Base-by-base conservation (phyloP, 1,140 invertebrate genomes). In the Hylaeus volcanicus region DNA sequence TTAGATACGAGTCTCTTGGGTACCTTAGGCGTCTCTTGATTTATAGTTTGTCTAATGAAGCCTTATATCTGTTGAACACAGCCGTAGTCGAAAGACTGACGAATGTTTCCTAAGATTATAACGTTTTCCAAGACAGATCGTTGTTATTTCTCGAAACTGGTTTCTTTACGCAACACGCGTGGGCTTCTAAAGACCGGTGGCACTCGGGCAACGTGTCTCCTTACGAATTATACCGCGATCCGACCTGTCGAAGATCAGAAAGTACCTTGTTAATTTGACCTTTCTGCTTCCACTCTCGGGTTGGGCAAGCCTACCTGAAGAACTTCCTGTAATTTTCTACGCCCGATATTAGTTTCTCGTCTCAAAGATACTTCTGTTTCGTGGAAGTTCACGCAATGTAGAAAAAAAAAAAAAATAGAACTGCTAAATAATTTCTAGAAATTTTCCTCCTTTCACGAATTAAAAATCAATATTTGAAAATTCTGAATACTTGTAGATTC, bases 101-200 rank as follows among this genome's bases (percentile, higher is more conserved):
- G 41, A 71, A 58, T 12, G 39, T 56, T 55, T 48, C 12, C 4
- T 8, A 41, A 45, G 82, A 89, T 88, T 84, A 87, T 84, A 83
- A 86, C 74, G 84, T 90, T 90, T 88, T 84, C 79, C 85, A 78
- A 83, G 85, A 55, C 8, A 5, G 63, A 78, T 81, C 53, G 58
- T 60, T 72, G 60, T 64, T 82, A 88, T 89, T 89, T 89, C 79
- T 74, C 69, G 74, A 89, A 92, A 91, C 91, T 90, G 91, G 91
- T 91, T 90, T 79, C 43, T 79, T 74, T 84, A 68, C 81, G 61
- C 60, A 80, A 86, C 72, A 53, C 63, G 56, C 69, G 56, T 81
- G 76, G 56, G 79, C 45, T 4, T 70, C 72, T 83, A 88, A 91
- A 90, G 89, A 88, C 89, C 88, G 81, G 89, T 90, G 87, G 88